A percentile compares a stretch with the other conserved stretches of the same genome.
Conservation (phyloP, 2,888 invertebrate genomes). For the Eilema sororculum region DNA sequence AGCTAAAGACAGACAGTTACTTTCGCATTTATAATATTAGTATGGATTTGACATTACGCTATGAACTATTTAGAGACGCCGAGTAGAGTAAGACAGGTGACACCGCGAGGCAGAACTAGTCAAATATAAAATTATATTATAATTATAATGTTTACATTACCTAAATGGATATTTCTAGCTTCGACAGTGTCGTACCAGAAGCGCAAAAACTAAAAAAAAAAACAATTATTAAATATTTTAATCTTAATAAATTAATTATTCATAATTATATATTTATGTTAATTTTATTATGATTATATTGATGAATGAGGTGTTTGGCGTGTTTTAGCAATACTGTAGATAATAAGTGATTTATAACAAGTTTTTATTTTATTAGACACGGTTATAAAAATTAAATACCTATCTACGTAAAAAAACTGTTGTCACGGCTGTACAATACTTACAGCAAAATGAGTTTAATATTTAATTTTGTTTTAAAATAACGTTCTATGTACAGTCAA, state of each 20-base stretch:
- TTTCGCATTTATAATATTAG: too few species aligned
- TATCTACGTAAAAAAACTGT: background rate
- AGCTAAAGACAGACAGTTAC: too few species aligned
- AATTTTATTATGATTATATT: constrained; percentile 32
- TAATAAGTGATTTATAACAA: constrained; percentile 19
- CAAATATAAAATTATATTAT: background rate
- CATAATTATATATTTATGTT: constrained; percentile 41
- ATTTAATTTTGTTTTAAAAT: too few species aligned
- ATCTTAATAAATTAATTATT: constrained; percentile 37
- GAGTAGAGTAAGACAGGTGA: background rate
- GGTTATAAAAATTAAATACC: constrained; percentile 11
- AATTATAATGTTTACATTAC: background rate
- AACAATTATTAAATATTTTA: constrained; percentile 20
- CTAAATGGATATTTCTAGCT: constrained; percentile 1
- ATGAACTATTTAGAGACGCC: background rate
- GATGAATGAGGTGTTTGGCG: constrained; percentile 34
- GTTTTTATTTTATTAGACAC: constrained; percentile 8
- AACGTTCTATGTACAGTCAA: too few species aligned
- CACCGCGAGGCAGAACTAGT: background rate
- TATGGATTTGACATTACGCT: too few species aligned
- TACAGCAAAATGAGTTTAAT: too few species aligned
- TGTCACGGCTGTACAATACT: background rate
- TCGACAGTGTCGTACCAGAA: background rate
- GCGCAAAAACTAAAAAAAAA: background rate
- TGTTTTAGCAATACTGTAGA: constrained; percentile 30